phyloP scores from a whole-genome alignment of 2,888 invertebrate species.

The Lasioglossum leucozonium region DNA sequence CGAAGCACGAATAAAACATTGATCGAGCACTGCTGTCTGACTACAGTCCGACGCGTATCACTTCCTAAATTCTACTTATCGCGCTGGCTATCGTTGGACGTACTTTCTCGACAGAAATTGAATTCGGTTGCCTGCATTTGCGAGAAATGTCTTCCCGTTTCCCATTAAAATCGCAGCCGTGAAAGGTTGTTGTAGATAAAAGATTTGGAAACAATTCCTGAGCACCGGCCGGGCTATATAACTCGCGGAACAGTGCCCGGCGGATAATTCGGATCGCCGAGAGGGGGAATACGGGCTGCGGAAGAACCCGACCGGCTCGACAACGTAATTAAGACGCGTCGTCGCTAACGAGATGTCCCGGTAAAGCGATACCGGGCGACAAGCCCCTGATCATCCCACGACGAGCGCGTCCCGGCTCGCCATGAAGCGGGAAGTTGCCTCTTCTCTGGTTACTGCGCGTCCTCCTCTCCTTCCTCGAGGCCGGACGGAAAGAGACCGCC shows the following conservation, averaged over 20 bases:
- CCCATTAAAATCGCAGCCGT: background rate
- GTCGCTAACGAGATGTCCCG: conserved; percentile 58
- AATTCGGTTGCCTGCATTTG: background rate
- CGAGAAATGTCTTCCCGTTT: background rate
- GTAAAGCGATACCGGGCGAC: conserved; percentile 48
- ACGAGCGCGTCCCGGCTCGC: background rate
- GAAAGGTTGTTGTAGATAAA: background rate
- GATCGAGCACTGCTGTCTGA: background rate
- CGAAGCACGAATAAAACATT: background rate
- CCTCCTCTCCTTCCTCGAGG: conserved; percentile 9
- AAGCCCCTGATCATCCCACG: background rate
- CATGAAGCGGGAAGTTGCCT: conserved; percentile 10
- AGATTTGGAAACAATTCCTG: background rate
- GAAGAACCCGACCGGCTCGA: background rate
- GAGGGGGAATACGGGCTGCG: too few relatives aligned
- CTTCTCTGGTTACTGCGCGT: conserved; percentile 22
- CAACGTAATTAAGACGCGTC: conserved; percentile 58
- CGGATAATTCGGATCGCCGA: background rate
- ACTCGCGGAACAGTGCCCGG: background rate
- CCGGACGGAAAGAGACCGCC: background rate
- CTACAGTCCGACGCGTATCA: background rate
- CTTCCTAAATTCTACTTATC: background rate
- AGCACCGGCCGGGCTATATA: too few relatives aligned
- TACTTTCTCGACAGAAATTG: background rate
- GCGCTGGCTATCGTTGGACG: too few relatives aligned